Conservation (phyloP, 1,140 invertebrate species). For the Battus philenor region DNA sequence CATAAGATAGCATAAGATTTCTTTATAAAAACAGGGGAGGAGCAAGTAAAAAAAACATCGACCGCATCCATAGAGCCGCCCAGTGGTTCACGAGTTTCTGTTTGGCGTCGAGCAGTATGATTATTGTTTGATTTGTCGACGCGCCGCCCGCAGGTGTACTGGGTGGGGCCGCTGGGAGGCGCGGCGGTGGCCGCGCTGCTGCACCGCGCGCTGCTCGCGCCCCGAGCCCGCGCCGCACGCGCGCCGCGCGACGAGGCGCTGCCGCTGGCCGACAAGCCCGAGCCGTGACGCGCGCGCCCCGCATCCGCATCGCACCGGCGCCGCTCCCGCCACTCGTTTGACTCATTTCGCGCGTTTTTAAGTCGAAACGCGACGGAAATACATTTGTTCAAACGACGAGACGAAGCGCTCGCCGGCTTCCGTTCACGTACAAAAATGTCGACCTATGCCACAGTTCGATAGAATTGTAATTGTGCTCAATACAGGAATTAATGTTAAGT, state of each 20-base stretch:
- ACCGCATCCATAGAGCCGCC: too few species aligned
- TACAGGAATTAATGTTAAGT: too few species aligned
- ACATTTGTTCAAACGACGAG: too few species aligned
- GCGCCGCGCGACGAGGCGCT: conserved; percentile 25
- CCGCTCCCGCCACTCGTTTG: neutral
- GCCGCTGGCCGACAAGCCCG: conserved; percentile 43
- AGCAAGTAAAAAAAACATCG: too few species aligned
- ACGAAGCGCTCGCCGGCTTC: too few species aligned
- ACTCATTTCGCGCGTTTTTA: neutral
- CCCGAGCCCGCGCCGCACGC: conserved; percentile 20
- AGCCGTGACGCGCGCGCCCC: conserved; percentile 6
- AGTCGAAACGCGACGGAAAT: too few species aligned
- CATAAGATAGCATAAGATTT: too few species aligned
- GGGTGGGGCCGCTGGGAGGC: conserved; percentile 55
- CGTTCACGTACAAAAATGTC: too few species aligned
- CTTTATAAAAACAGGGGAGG: too few species aligned
- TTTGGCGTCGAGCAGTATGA: neutral
- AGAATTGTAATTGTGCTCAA: too few species aligned
- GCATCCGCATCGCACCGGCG: neutral
- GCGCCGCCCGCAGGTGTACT: conserved; percentile 65
- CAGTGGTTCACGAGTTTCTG: too few species aligned
- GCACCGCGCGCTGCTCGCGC: conserved; percentile 37
- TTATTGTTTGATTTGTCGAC: neutral
- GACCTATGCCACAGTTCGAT: too few species aligned
- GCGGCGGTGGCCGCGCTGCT: conserved; percentile 37